Base-by-base conservation (phyloP, 2,888 invertebrate genomes). In the Onthophagus sagittarius region DNA sequence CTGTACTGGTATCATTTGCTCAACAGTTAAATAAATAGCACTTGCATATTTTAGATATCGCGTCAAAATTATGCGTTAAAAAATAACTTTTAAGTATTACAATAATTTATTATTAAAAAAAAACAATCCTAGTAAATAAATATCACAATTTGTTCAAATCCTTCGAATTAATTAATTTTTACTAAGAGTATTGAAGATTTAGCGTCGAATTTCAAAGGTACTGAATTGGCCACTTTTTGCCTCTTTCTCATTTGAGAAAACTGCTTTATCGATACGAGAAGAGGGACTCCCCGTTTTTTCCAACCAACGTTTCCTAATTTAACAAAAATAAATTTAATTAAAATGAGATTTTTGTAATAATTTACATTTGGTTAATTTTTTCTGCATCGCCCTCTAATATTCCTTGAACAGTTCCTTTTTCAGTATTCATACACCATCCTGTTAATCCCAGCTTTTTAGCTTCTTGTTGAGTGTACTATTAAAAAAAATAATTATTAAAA, bases 351-450 rank as follows among this genome's bases (percentile, higher is more conserved):
- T 74, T 65, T 70, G 71, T 14, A 73, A 73, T 62, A 67, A 39
- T 88, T 87, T 83, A 91, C 93, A 93, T 93, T 78, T 88, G 82
- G 33, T 88, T 86, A 69, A 93, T 82, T 83, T 89, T 88, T 0
- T 86, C 83, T 32, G 83, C 77, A 0, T 88, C 86, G n/a, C 93
- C 93, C 84, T 93, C 89, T 78, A 93, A 81, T 72, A 88, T 80
- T 0, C 93, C 93, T 15, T 89, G 84, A 0, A 94, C 93, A 0
- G 93, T 92, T 5, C 90, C 92, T 39, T 86, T 81, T 0, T 86
- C 79, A 0, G 93, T 93, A 80, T 93, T 93, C 87, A 88, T 90
- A 80, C 93, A 93, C 92, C 93, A 93, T 9, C 93, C 94, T 75
- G 86, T 88, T 1, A 93, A 79, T 0, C 89, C 89, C 15, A 93